These are phyloP conservation scores for Pseudomyrmex flavicornis DNA, from an alignment of 1,140 invertebrate genomes.

Conservation along the genomic window DNA sequence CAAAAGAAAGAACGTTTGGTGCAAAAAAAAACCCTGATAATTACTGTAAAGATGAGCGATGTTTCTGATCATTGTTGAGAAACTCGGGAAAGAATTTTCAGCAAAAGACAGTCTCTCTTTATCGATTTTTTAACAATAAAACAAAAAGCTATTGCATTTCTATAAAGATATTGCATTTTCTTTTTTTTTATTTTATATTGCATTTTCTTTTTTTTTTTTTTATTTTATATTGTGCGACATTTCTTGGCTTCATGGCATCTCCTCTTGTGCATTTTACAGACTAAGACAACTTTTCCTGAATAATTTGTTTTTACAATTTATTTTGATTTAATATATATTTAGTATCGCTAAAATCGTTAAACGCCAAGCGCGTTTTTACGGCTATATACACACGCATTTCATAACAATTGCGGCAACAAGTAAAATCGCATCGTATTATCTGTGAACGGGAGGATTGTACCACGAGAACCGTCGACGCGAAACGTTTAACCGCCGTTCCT, in stretches of 20 bases:
- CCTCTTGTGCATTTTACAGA: too few relatives aligned
- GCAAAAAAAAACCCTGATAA: too few relatives aligned
- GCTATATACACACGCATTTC: constrained; percentile 22
- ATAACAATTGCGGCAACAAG: constrained; percentile 24
- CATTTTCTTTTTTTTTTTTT: too few relatives aligned
- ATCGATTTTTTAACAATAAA: too few relatives aligned
- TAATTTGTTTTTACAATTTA: not conserved
- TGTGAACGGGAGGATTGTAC: not conserved
- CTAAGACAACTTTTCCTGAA: not conserved
- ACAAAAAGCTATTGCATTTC: too few relatives aligned
- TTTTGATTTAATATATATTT: not conserved
- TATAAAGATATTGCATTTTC: too few relatives aligned
- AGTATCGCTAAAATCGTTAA: not conserved
- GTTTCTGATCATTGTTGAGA: too few relatives aligned
- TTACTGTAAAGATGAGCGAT: too few relatives aligned
- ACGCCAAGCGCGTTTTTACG: not conserved
- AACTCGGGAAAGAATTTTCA: too few relatives aligned
- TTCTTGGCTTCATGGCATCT: too few relatives aligned
- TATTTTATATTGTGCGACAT: not conserved
- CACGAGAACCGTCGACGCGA: constrained; percentile 40
- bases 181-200: not conserved
- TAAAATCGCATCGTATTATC: constrained; percentile 2
- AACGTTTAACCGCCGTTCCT: constrained; percentile 54
- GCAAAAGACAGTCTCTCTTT: too few relatives aligned
- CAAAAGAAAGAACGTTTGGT: too few relatives aligned